Percentiles rank a stretch among this genome's conserved stretches.
These are phyloP conservation scores for Globodera rostochiensis DNA, from an alignment of 1,140 invertebrate genomes.

Conservation along the genomic window DNA sequence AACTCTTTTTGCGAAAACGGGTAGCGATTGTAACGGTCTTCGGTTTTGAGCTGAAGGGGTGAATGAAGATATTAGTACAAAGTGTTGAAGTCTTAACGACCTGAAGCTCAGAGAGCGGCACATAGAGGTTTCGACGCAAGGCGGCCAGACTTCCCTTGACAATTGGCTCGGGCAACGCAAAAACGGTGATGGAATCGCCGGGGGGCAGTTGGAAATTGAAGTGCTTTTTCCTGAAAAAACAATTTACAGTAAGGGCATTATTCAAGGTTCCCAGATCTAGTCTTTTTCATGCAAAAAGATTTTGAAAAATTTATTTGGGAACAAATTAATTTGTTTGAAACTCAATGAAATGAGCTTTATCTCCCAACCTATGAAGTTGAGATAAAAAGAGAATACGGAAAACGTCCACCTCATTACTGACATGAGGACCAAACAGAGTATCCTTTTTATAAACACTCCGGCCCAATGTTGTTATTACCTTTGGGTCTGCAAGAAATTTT, in stretches of 20 bases:
- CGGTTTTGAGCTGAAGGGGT: conserved; percentile 49
- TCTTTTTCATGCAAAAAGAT: too few species aligned
- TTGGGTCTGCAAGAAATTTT: conserved; percentile 54
- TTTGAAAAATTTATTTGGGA: too few species aligned
- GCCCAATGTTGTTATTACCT: conserved; percentile 16
- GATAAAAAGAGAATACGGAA: too few species aligned
- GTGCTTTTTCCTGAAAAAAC: conserved; percentile 50
- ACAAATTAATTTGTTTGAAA: too few species aligned
- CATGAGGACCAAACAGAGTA: too few species aligned
- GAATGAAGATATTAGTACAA: not conserved
- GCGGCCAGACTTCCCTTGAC: conserved; percentile 51
- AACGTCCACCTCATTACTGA: too few species aligned
- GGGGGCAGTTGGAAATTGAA: conserved; percentile 56
- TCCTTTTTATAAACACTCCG: too few species aligned
- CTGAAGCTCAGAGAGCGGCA: conserved; percentile 57
- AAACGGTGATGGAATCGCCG: conserved; percentile 52
- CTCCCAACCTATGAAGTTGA: too few species aligned
- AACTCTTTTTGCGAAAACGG: conserved; percentile 60
- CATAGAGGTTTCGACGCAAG: conserved; percentile 58
- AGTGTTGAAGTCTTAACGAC: conserved; percentile 28
- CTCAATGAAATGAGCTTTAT: too few species aligned
- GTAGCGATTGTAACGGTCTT: conserved; percentile 52
- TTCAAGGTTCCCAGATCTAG: too few species aligned
- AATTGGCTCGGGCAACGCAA: conserved; percentile 55
- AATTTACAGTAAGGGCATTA: not conserved